Evolutionary conservation across 2,888 invertebrate genomes (phyloP).

Genomic region (Leptopterna dolabrata): DNA sequence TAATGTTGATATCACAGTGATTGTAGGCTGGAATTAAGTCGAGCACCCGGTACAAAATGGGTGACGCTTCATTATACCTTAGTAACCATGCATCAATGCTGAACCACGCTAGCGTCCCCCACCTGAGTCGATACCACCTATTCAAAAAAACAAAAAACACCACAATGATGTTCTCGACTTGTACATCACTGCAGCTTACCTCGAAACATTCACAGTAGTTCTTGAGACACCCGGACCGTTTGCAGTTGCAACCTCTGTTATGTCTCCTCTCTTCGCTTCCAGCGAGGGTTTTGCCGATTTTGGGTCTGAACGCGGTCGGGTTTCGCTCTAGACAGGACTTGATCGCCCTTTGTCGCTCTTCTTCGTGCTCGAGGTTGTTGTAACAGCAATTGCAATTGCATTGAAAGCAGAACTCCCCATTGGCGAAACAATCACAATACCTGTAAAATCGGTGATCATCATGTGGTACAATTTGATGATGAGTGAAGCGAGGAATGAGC

Average conservation of each 20-base stretch:
- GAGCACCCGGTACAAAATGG: no score
- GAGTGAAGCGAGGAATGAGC: neutral
- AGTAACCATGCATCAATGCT: no score
- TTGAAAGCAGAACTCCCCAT: slow-evolving; percentile 97
- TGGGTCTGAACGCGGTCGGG: slow-evolving; percentile 97
- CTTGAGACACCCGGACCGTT: slow-evolving; percentile 96
- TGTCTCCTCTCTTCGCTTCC: slow-evolving; percentile 87
- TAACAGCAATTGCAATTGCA: slow-evolving; percentile 98
- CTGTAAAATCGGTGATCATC: slow-evolving; percentile 66
- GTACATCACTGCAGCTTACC: no score
- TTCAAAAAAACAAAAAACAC: no score
- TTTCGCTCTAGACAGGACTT: slow-evolving; percentile 95
- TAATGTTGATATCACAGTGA: no score
- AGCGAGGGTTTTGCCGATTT: slow-evolving; percentile 89
- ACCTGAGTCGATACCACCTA: no score
- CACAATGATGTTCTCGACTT: no score
- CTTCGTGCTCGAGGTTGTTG: slow-evolving; percentile 96
- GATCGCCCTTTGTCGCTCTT: slow-evolving; percentile 93
- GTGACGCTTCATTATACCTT: no score
- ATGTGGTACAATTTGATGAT: slow-evolving; percentile 13
- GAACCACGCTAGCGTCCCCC: no score
- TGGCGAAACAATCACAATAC: slow-evolving; percentile 99
- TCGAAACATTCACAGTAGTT: slow-evolving; percentile 99
- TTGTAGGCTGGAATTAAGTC: no score
- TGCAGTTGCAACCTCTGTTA: slow-evolving; percentile 99